phyloP scores from a whole-genome alignment of 2,113 vertebrate genomes.

The Brachyhypopomus gauderio region DNA sequence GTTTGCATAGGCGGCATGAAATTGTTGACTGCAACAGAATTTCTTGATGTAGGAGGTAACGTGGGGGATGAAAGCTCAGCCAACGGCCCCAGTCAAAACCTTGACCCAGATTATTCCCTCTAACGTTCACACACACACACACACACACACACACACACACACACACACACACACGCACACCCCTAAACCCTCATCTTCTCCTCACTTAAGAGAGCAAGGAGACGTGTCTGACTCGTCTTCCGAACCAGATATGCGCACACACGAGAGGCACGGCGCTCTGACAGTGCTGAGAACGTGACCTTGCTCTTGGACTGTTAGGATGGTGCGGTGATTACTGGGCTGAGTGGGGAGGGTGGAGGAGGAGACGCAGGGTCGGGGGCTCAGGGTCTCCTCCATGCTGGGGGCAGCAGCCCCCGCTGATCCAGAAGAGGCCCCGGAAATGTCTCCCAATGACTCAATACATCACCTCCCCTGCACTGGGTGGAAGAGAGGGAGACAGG shows the following conservation, averaged over 20 bases:
- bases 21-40: conserved; percentile 58
- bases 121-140: conserved; percentile 34
- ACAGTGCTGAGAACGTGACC: conserved; percentile 41
- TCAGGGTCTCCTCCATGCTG: conserved; percentile 17
- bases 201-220: background rate
- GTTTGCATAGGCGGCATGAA: conserved; percentile 60
- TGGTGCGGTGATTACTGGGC: conserved; percentile 63
- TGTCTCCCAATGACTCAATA: conserved; percentile 58
- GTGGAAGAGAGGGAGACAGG: conserved; percentile 3
- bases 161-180: conserved; percentile 30
- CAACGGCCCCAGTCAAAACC: conserved; percentile 66
- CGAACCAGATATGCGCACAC: background rate
- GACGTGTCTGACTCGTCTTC: conserved; percentile 4
- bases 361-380: conserved; percentile 53
- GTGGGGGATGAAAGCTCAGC: conserved; percentile 58
- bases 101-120: conserved; percentile 61
- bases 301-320: conserved; percentile 62
- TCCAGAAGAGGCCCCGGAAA: conserved; percentile 61
- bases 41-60: conserved; percentile 59
- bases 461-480: conserved; percentile 27
- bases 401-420: conserved; percentile 55
- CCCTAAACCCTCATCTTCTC: conserved; percentile 2
- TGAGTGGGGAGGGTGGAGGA: conserved; percentile 55
- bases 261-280: conserved; percentile 3
- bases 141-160: conserved; percentile 28